These are phyloP conservation scores for Porites evermanni DNA, from an alignment of 92 coral and sea anemone genomes.

Conservation along the genomic window DNA sequence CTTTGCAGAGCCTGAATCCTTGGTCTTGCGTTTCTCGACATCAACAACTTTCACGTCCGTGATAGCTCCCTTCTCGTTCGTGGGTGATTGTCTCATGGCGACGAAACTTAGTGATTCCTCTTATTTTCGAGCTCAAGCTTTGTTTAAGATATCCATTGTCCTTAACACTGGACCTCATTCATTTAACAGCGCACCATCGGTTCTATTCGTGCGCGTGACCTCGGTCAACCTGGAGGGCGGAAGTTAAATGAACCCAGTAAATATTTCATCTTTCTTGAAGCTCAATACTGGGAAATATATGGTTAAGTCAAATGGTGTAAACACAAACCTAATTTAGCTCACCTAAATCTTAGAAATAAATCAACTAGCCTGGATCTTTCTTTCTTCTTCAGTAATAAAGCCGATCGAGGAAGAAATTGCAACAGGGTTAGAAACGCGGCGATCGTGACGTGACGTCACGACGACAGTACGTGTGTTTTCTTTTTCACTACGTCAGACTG, in stretches of 20 bases:
- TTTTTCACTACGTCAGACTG: background rate
- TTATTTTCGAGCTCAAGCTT: background rate
- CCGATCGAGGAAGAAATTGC: too few relatives aligned
- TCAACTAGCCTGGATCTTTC: background rate
- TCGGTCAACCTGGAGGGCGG: constrained; percentile 16
- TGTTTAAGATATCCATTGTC: background rate
- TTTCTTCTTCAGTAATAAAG: too few relatives aligned
- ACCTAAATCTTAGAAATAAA: background rate
- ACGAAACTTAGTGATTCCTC: background rate
- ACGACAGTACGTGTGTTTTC: background rate
- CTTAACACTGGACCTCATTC: constrained; percentile 5
- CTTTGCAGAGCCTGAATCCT: constrained; percentile 43
- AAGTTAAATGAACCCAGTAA: constrained; percentile 16
- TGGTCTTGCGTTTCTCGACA: constrained; percentile 81
- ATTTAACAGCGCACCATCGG: background rate
- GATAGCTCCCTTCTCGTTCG: constrained; percentile 51
- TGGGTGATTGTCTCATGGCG: constrained; percentile 67
- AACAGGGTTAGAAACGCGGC: background rate
- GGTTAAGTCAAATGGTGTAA: background rate
- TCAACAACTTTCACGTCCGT: constrained; percentile 86
- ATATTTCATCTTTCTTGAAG: constrained; percentile 6
- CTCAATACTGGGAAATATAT: background rate
- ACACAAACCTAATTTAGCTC: background rate
- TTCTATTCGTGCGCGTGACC: constrained; percentile 29
- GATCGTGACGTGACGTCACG: constrained; percentile 47